These are phyloP conservation scores for Serranus cabrilla DNA, from an alignment of 2,797 vertebrate species.

Conservation along the genomic window DNA sequence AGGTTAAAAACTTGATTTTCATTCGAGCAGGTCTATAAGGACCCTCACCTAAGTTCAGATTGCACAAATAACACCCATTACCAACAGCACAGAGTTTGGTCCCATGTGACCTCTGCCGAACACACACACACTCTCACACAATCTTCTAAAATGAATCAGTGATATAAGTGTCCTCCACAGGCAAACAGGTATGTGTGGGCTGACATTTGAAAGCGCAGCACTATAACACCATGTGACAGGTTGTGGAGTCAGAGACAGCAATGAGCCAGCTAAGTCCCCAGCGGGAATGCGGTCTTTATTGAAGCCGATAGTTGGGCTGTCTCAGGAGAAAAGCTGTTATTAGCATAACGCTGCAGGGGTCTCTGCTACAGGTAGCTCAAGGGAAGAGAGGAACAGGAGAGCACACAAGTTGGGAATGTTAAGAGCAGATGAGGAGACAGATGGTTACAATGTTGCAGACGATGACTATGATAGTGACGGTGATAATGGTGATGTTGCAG, in stretches of 20 bases:
- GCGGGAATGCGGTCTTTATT: constrained; percentile 51
- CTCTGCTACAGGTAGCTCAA: constrained; percentile 41
- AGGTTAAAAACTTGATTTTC: too few relatives aligned
- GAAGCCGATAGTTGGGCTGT: constrained; percentile 49
- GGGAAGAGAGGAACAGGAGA: constrained; percentile 4
- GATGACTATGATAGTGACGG: background rate
- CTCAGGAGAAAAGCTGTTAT: constrained; percentile 54
- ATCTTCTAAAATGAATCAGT: constrained; percentile 47
- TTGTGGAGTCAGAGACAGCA: constrained; percentile 55
- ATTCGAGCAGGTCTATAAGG: background rate
- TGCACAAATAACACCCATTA: constrained; percentile 31
- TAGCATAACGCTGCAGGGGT: constrained; percentile 40
- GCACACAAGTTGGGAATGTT: background rate
- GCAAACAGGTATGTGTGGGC: constrained; percentile 58
- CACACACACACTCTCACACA: constrained; percentile 23
- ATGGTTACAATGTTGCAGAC: background rate
- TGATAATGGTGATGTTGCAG: background rate
- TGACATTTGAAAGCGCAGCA: constrained; percentile 45
- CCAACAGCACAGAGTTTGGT: background rate
- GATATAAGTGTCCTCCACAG: constrained; percentile 35
- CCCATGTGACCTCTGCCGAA: constrained; percentile 16
- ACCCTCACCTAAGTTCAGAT: background rate
- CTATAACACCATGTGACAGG: constrained; percentile 57
- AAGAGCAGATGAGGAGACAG: background rate
- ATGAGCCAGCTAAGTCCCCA: constrained; percentile 45